These are phyloP conservation scores for Xanthorhoe designata DNA, from an alignment of 2,888 invertebrate species.

Conservation along the genomic window DNA sequence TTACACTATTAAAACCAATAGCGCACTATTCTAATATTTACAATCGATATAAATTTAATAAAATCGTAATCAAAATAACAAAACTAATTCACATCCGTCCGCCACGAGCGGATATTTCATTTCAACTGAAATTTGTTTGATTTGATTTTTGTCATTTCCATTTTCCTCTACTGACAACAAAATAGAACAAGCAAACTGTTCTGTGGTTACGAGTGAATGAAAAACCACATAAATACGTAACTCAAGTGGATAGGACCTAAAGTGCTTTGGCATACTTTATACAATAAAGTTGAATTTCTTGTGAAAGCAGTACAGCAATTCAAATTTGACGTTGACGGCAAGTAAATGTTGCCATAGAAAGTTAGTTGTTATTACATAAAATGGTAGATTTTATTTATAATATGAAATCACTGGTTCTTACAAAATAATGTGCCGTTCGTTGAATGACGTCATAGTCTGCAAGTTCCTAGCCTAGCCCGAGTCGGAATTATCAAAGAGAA, in stretches of 20 bases:
- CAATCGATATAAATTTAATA: conserved; percentile 73
- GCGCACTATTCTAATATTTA: conserved; percentile 67
- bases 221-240: neutral
- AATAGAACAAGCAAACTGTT: neutral
- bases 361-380: too few relatives aligned
- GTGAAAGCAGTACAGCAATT: neutral
- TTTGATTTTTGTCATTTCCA: conserved; percentile 45
- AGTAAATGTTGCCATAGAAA: neutral
- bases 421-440: too few relatives aligned
- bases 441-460: too few relatives aligned
- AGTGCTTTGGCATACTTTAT: neutral
- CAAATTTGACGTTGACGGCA: neutral
- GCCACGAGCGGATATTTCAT: conserved; percentile 65
- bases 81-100: conserved; percentile 60
- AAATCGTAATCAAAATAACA: conserved; percentile 71
- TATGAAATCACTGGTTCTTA: too few relatives aligned
- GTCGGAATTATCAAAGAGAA: too few relatives aligned
- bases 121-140: conserved; percentile 68
- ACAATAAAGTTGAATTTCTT: neutral
- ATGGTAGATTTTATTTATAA: too few relatives aligned
- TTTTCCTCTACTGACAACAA: conserved; percentile 44
- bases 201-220: neutral
- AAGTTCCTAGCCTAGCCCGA: too few relatives aligned
- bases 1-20: conserved; percentile 53
- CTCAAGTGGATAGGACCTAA: neutral